phyloP scores from a whole-genome alignment of 2,113 vertebrate species.

The Protobothrops mucrosquamatus region DNA sequence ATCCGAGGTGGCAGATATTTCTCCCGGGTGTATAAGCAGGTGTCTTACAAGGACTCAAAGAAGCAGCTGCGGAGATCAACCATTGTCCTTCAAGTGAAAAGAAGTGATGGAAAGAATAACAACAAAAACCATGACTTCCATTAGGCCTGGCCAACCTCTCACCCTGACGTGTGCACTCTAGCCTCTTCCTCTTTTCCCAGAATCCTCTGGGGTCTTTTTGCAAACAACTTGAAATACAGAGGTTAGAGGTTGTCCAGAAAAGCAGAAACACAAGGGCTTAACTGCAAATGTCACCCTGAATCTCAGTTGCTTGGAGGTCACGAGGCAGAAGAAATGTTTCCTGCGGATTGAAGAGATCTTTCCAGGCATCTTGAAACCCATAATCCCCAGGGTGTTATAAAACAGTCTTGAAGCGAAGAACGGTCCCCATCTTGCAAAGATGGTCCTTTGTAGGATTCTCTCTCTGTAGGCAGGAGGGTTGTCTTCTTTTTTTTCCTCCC shows the following conservation, averaged over 20 bases:
- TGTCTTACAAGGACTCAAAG: neutral
- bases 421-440: slow-evolving; percentile 33
- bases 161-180: too few relatives aligned
- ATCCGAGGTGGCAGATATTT: neutral
- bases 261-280: neutral
- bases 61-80: neutral
- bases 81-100: neutral
- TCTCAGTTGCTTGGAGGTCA: neutral
- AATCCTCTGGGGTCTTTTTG: neutral
- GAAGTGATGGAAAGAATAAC: neutral
- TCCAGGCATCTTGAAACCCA: neutral
- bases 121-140: neutral
- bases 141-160: neutral
- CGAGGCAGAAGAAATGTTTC: slow-evolving; percentile 16
- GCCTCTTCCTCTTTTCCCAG: neutral
- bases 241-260: neutral
- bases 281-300: neutral
- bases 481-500: neutral
- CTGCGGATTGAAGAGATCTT: neutral
- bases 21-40: too few relatives aligned
- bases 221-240: neutral
- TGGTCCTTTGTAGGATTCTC: slow-evolving; percentile 36
- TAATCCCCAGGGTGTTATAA: slow-evolving; percentile 15
- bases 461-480: slow-evolving; percentile 45
- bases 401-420: slow-evolving; percentile 35